Evolutionary conservation across 1,140 invertebrate species (phyloP).

Genomic region (Temnothorax nylanderi): DNA sequence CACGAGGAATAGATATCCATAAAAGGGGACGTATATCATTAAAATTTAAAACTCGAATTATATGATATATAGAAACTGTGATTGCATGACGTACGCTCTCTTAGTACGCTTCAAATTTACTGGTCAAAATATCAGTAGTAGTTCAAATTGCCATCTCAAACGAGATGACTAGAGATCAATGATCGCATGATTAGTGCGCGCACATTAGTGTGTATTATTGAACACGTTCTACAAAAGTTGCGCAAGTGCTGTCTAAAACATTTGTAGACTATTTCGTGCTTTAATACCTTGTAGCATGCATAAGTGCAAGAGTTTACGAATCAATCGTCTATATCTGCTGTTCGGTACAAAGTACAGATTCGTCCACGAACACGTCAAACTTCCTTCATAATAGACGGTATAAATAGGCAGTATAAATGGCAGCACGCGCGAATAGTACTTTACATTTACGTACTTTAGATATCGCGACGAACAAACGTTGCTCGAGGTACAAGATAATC

Average conservation of each 20-base stretch:
- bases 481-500: constrained; percentile 28
- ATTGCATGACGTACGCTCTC: constrained; percentile 43
- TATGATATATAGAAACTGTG: constrained; percentile 23
- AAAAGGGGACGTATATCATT: not conserved
- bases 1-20: not conserved
- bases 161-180: constrained; percentile 15
- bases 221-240: constrained; percentile 12
- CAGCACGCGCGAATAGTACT: not conserved
- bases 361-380: not conserved
- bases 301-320: not conserved
- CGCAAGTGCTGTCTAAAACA: not conserved
- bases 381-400: not conserved
- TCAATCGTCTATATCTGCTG: not conserved
- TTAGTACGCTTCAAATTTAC: constrained; percentile 22
- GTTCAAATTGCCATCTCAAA: not conserved
- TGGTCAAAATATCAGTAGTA: constrained; percentile 22
- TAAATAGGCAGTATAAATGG: constrained; percentile 13
- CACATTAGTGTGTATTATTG: constrained; percentile 13
- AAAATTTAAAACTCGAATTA: constrained; percentile 27
- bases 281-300: constrained; percentile 16
- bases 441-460: constrained; percentile 18
- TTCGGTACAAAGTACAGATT: constrained; percentile 26
- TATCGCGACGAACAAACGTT: constrained; percentile 16
- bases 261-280: constrained; percentile 7
- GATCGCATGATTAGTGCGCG: constrained; percentile 1